Base-by-base conservation (phyloP, 2,113 vertebrate species). In the Beaufortia kweichowensis region DNA sequence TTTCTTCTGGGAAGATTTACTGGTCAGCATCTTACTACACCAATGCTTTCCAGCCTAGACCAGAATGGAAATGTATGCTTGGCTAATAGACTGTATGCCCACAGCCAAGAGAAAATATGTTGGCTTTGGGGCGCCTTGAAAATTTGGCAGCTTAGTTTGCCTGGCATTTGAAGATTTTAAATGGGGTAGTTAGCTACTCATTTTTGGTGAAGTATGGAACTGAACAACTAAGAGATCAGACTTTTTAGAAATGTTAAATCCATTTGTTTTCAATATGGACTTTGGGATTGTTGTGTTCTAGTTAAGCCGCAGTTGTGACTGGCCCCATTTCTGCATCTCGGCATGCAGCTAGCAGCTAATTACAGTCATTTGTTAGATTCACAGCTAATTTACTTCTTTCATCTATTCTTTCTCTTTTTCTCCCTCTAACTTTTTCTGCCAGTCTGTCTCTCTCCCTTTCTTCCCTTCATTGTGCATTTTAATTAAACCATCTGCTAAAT, bases 361-460 rank as follows among this genome's bases (percentile, higher is more conserved):
- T 89, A 83, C 85, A 77, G 86, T 83, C 84, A 90, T 92, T 90
- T 92, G 85, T 90, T 90, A 87, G 83, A 82, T 89, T 90, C 84
- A 88, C 84, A 84, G 84, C 83, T 89, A 90, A 90, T 89, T 89
- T 89, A 88, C 81, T 84, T 82, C 55, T 69, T 88, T 87, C 64
- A 81, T 77, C 65, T 76, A 84, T 84, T 66, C 80, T 84, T 64
- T 56, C 69, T 83, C 26, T 23, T 41, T 57, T 53, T 61, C 71
- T 50, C 29, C 23, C 57, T 29, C 21, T 46, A 46, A 31, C 77
- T 74, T 60, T 41, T 24, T 62, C 46, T 57, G 75, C n/a, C 35
- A 57, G 50, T 57, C 33, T 66, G 75, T 17, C 39, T 50, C 66
- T 31, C 31, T 64, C 59, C 61, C 50, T 43, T 21, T 48, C 29